Evolutionary conservation across 2,797 vertebrate genomes (phyloP).

Genomic region (Sebastes minor): DNA sequence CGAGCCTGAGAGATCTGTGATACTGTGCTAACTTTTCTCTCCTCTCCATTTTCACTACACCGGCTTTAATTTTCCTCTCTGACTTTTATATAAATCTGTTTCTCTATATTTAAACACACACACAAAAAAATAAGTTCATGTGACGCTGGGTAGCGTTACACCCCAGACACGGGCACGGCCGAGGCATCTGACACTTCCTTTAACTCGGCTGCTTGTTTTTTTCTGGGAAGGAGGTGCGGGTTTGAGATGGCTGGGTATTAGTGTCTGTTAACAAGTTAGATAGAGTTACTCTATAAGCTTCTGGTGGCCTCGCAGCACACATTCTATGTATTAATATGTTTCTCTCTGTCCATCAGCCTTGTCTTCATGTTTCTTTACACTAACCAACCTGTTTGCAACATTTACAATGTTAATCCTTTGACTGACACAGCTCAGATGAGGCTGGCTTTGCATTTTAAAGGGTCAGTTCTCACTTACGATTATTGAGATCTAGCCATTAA

Average conservation of each 20-base stretch:
- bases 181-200: constrained; percentile 44
- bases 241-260: constrained; percentile 30
- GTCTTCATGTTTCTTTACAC: background rate
- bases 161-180: background rate
- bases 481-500: background rate
- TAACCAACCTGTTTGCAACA: background rate
- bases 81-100: constrained; percentile 60
- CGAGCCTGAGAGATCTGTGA: constrained; percentile 39
- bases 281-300: constrained; percentile 37
- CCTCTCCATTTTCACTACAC: constrained; percentile 60
- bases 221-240: constrained; percentile 30
- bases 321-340: constrained; percentile 12
- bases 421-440: background rate
- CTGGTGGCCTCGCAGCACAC: background rate
- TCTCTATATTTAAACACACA: constrained; percentile 73
- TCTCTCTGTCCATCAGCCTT: background rate
- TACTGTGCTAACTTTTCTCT: constrained; percentile 56
- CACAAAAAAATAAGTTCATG: constrained; percentile 58
- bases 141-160: constrained; percentile 61
- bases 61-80: constrained; percentile 36
- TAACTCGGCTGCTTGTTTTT: constrained; percentile 41
- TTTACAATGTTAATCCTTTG: background rate
- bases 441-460: background rate
- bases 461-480: background rate
- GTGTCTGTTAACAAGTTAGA: constrained; percentile 45